These are phyloP conservation scores for Chouioia cunea DNA, from an alignment of 2,888 invertebrate genomes.

Conservation along the genomic window DNA sequence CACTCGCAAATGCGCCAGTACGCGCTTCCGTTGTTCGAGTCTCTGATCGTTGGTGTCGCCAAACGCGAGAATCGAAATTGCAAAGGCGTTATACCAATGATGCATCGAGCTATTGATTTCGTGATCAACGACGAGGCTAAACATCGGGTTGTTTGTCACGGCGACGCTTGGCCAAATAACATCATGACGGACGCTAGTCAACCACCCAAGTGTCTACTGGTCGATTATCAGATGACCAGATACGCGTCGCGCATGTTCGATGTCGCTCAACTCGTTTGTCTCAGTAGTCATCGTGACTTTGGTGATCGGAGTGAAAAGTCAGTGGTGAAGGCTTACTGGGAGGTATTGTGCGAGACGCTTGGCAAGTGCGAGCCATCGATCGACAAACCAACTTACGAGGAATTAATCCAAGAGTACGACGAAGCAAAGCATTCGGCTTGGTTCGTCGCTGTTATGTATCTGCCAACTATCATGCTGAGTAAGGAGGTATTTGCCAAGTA, in stretches of 20 bases:
- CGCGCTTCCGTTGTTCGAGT: background rate
- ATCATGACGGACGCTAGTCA: background rate
- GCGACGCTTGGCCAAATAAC: constrained; percentile 31
- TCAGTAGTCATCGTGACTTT: background rate
- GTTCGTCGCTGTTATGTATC: constrained; percentile 56
- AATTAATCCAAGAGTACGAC: constrained; percentile 56
- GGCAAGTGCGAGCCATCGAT: constrained; percentile 34
- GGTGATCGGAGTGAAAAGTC: background rate
- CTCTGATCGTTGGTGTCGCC: background rate
- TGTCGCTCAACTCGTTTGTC: constrained; percentile 14
- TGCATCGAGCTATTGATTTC: background rate
- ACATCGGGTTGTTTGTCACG: constrained; percentile 53
- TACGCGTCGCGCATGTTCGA: constrained; percentile 23
- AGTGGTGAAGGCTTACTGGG: constrained; percentile 6
- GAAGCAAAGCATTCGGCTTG: constrained; percentile 58
- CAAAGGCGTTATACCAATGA: background rate
- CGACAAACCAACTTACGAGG: constrained; percentile 64
- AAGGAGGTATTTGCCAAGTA: constrained; percentile 50
- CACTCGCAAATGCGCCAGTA: background rate
- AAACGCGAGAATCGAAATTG: background rate
- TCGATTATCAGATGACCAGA: constrained; percentile 24
- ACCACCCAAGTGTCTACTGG: constrained; percentile 1
- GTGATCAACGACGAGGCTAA: background rate
- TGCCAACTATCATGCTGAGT: constrained; percentile 58
- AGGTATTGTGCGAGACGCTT: constrained; percentile 37